Evolutionary conservation across 2,888 invertebrate species (phyloP), one percentile per base, ranked within the genome.

Genomic region (Aricia artaxerxes): DNA sequence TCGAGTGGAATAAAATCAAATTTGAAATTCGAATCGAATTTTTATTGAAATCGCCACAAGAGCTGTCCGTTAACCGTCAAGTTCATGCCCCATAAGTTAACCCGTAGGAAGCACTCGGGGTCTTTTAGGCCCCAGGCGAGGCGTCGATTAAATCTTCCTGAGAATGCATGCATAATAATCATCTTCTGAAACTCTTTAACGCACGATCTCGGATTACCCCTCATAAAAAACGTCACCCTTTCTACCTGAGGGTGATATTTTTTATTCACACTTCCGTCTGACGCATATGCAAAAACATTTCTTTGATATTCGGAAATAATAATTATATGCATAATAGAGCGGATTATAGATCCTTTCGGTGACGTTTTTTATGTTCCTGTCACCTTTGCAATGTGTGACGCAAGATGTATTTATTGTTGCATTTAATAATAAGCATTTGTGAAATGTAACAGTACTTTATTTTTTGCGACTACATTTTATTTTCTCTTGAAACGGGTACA

Each of bases 251-350:
- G 94, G 93, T 84, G 91, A 92, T 90, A 90, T 91, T 93, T 94
- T 93, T 93, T 91, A 92, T 93, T 93, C 91, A 93, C 92, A 93
- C 93, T 93, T 94, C 93, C 92, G 92, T 89, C 92, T 90, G 88
- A 89, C 86, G 89, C 89, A 89, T 93, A 94, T 94, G 94, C 94
- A 94, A 94, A 94, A 93, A 92, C 91, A 91, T 91, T 93, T 92
- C 94, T 93, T 94, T 92, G 93, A 93, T 92, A 90, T 91, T 92
- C 93, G 93, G 93, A 93, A 94, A 94, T 93, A 94, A 94, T 94
- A 93, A 94, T 94, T 94, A 94, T 93, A 94, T 94, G 94, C 94
- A 93, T 94, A 93, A 94, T 91, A 89, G 91, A 90, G 87, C 88
- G 93, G 94, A 94, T 94, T 94, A 94, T 82, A 88, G 87, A 87